These are phyloP conservation scores for Biston betularia DNA, from an alignment of 2,888 invertebrate genomes.

Conservation along the genomic window DNA sequence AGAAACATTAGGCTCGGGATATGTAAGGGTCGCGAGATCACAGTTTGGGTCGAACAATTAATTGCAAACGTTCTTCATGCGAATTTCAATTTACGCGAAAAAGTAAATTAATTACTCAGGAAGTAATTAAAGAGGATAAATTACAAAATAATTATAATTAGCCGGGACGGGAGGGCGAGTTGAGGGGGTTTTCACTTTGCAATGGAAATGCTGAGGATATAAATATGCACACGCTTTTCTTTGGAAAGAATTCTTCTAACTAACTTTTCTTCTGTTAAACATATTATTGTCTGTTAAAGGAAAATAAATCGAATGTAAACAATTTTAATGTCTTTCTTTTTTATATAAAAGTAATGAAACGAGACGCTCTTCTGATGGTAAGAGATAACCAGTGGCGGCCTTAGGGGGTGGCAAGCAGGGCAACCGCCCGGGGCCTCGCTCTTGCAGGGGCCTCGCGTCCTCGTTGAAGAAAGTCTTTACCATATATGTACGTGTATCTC, in stretches of 20 bases:
- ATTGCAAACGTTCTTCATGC: constrained; percentile 6
- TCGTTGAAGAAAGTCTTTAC: too few species aligned
- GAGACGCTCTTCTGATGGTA: too few species aligned
- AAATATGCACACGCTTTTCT: constrained; percentile 15
- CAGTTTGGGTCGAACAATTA: background rate
- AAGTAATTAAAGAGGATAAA: constrained; percentile 43
- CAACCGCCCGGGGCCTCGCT: too few species aligned
- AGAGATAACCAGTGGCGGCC: too few species aligned
- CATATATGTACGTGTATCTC: too few species aligned
- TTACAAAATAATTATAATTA: constrained; percentile 43
- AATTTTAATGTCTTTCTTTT: too few species aligned
- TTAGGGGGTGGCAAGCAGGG: too few species aligned
- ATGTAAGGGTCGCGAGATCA: background rate
- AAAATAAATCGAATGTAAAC: background rate
- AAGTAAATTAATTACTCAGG: constrained; percentile 39
- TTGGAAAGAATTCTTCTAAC: constrained; percentile 9
- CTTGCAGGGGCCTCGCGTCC: too few species aligned
- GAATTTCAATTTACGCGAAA: constrained; percentile 21
- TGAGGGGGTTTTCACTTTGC: constrained; percentile 34
- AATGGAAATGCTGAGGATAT: constrained; percentile 26
- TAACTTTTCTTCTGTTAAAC: background rate
- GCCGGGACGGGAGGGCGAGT: constrained; percentile 29
- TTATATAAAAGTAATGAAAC: too few species aligned
- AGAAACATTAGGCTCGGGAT: too few species aligned
- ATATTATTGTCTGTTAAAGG: too few species aligned